Percentiles rank a stretch among this genome's conserved stretches.
These are phyloP conservation scores for Acronicta psi DNA, from an alignment of 2,888 invertebrate genomes.

Conservation along the genomic window DNA sequence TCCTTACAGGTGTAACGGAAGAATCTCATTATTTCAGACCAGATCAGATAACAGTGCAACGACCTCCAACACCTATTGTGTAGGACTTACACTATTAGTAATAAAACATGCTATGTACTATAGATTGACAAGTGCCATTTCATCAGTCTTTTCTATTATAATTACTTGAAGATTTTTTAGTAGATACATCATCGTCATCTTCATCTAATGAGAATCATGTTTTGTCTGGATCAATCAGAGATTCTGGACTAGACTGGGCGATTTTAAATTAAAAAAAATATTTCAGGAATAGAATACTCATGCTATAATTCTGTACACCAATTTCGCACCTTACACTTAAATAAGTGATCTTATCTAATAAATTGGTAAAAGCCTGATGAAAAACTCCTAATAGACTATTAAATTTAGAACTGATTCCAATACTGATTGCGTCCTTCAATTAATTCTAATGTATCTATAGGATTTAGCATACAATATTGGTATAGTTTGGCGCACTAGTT, in stretches of 20 bases:
- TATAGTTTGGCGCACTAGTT: constrained; percentile 20
- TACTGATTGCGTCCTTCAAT: constrained; percentile 18
- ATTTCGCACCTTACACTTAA: too few species aligned
- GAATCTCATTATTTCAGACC: constrained; percentile 3
- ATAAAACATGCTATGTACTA: neutral
- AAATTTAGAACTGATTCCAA: too few species aligned
- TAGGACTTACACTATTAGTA: constrained; percentile 1
- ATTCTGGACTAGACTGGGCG: too few species aligned
- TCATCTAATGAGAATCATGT: too few species aligned
- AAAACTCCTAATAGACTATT: too few species aligned
- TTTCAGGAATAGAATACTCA: too few species aligned
- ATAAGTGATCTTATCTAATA: too few species aligned
- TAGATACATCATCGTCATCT: too few species aligned
- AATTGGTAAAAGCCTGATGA: too few species aligned
- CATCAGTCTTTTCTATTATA: neutral
- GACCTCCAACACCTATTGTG: neutral
- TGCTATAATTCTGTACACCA: too few species aligned
- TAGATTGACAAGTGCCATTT: neutral
- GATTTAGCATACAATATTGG: constrained; percentile 10
- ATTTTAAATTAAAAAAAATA: too few species aligned
- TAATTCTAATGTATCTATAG: constrained; percentile 23
- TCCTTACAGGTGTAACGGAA: neutral
- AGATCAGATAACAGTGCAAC: constrained; percentile 18
- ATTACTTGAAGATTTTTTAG: neutral
- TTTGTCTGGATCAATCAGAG: too few species aligned